These are phyloP conservation scores for Strix uralensis DNA, from an alignment of 2,113 vertebrate genomes.

Conservation along the genomic window DNA sequence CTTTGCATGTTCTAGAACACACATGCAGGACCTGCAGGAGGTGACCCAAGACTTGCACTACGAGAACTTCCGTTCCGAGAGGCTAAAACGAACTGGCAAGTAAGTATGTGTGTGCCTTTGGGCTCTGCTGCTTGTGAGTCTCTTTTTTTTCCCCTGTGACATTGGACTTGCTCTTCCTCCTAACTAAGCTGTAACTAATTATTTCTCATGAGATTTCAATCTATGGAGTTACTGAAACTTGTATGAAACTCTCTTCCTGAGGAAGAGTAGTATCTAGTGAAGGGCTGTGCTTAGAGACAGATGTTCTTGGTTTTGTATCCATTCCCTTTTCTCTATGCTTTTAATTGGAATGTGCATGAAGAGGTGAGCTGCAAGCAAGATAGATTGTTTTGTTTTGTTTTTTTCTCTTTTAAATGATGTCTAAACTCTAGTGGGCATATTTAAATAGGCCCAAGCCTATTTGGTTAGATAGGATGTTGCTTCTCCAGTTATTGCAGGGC, in stretches of 20 bases:
- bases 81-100: constrained; percentile 86
- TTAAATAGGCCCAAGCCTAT: background rate
- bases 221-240: background rate
- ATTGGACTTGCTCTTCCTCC: background rate
- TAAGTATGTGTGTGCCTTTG: constrained; percentile 16
- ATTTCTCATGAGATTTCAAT: background rate
- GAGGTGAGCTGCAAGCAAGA: background rate
- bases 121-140: background rate
- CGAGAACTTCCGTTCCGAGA: constrained; percentile 90
- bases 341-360: background rate
- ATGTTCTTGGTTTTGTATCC: background rate
- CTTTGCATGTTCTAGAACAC: constrained; percentile 72
- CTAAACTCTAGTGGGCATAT: background rate
- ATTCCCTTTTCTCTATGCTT: background rate
- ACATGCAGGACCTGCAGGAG: constrained; percentile 92
- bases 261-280: background rate
- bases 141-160: background rate
- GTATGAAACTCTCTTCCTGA: background rate
- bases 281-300: background rate
- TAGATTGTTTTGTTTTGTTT: background rate
- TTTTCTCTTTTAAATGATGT: background rate
- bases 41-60: constrained; percentile 90
- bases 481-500: background rate
- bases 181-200: background rate
- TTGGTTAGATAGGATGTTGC: background rate